Evolutionary conservation across 2,113 vertebrate species (phyloP).

Genomic region (Eurystomus gularis): DNA sequence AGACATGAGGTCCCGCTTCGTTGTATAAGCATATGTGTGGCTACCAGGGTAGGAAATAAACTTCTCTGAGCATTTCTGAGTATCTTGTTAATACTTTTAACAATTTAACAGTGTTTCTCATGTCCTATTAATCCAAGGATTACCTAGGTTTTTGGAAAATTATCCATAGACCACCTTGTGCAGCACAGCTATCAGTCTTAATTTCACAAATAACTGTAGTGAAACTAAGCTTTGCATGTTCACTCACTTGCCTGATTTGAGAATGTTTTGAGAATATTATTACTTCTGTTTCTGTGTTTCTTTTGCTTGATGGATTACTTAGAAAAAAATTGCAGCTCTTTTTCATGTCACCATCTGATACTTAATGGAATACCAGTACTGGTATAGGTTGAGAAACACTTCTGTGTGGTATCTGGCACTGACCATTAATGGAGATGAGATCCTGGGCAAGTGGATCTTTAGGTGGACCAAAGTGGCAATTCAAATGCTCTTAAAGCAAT

Average conservation of each 20-base stretch:
- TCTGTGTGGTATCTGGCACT: background rate
- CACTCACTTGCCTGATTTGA: background rate
- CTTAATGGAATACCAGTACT: background rate
- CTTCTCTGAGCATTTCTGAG: background rate
- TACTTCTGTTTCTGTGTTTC: background rate
- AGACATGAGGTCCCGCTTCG: background rate
- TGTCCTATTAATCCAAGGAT: background rate
- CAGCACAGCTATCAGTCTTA: background rate
- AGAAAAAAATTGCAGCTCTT: background rate
- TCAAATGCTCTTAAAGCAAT: background rate
- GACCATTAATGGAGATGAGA: background rate
- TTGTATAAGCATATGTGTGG: background rate
- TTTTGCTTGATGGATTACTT: background rate
- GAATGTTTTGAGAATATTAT: background rate
- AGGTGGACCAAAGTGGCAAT: background rate
- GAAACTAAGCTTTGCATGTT: background rate
- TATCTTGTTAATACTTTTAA: background rate
- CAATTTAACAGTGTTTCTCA: background rate
- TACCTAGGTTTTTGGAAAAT: background rate
- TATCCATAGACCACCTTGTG: background rate
- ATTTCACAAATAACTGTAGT: background rate
- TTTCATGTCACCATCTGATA: background rate
- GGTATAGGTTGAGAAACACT: background rate
- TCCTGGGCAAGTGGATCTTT: background rate
- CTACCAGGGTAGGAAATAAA: background rate